Evolutionary conservation across 2,888 invertebrate species (phyloP), one percentile per base, ranked within the genome.

Genomic region (Odontocolon sp.): DNA sequence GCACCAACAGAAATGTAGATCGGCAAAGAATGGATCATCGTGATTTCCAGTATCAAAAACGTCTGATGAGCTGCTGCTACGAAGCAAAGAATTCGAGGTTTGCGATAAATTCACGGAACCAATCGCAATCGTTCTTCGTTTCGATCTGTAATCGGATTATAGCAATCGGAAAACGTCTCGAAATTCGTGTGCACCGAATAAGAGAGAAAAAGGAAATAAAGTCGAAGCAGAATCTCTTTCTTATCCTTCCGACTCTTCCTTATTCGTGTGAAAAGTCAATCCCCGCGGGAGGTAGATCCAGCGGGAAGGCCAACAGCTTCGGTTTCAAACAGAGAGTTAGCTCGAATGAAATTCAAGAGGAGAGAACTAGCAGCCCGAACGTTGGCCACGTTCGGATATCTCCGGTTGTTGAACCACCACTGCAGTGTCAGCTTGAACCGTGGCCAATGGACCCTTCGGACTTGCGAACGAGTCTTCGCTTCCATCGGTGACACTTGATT

Each of bases 81-180:
- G n/a, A n/a, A n/a, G n/a, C n/a, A n/a, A 14, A 6, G 71, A 47
- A 71, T 71, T 57, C 50, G 18, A 63, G 67, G 68, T 77, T 67
- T 56, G 54, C 67, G 56, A 77, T 77, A 71, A 77, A 77, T 77
- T 63, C 76, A 67, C n/a, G 54, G 38, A 63, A 63, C 76, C n/a
- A n/a, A n/a, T 38, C 18, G 63, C 78, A 57, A 75, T 79, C 61
- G 47, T 74, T 79, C 69, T 77, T 75, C 68, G 61, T 80, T 75
- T 68, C 75, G 63, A 66, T 68, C 71, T 66, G 63, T 73, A 79
- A 79, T 77, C 56, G 64, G 63, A 74, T 80, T 78, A n/a, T n/a
- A 77, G 69, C 59, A 40, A 40, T 14, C 59, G 71, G 64, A n/a
- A n/a, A n/a, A 74, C 74, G 63, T 76, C 73, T 79, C 63, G 56